Base-by-base conservation (phyloP, 2,797 vertebrate genomes). In the Chrosomus eos region DNA sequence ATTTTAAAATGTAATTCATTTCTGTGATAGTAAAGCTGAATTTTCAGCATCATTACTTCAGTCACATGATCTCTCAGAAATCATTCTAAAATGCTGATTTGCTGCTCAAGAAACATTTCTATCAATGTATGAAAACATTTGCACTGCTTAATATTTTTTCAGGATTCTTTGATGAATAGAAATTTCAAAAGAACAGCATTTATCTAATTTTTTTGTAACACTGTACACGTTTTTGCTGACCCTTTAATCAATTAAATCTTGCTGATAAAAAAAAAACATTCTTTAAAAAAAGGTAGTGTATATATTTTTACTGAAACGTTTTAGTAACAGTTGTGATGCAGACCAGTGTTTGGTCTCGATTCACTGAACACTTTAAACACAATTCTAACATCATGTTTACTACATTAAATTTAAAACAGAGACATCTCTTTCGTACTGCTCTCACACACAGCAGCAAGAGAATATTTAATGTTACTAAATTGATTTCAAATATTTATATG, bases 401-500 rank as follows among this genome's bases (percentile, higher is more conserved):
- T 18, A 72, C 43, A 55, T 55, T 28, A 16, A 13, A 64, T 64
- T 31, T 64, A 64, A 31, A 64, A 73, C 19, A 53, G 9, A 6
- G 48, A 55, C 21, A 4, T 55, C 31, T 55, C 21, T 75, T 36
- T 75, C 73, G 14, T 33, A 13, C 72, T 8, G 21, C 51, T 36
- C 72, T 53, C 11, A 4, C 28, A 10, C 45, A 21, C 28, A 53
- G 48, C 48, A 53, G 19, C 48, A 55, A 33, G 48, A 36, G 48
- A 75, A 75, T 36, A 36, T 75, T n/a, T 55, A 36, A 75, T 16
- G 31, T 36, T 14, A 8, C 7, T 38, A 55, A 55, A 75, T 16
- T 55, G 51, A n/a, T 55, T 75, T n/a, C n/a, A 21, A 75, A 75
- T 38, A 55, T 55, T 55, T 16, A 75, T n/a, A 48, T 11, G n/a